Evolutionary conservation across 2,797 vertebrate species (phyloP).

Genomic region (Malurus leucopterus): DNA sequence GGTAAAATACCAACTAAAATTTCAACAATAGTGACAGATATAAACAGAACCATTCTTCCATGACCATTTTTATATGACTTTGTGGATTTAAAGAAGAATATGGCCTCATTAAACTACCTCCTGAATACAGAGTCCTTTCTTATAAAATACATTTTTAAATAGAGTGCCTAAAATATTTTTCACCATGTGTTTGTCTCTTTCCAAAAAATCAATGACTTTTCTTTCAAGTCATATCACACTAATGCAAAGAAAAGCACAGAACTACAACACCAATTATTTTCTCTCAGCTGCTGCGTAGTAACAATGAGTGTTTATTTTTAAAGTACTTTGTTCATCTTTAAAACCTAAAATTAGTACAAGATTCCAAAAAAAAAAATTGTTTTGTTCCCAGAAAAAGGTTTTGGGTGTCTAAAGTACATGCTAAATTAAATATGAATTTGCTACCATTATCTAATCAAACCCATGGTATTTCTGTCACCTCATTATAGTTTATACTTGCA

Average conservation of each 20-base stretch:
- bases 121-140: neutral
- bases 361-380: neutral
- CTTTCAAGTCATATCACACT: neutral
- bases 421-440: neutral
- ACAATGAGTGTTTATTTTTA: conserved; percentile 20
- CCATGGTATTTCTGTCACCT: neutral
- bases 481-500: neutral
- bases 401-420: neutral
- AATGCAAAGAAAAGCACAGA: neutral
- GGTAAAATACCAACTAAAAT: neutral
- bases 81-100: neutral
- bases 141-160: neutral
- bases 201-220: neutral
- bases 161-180: neutral
- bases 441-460: conserved; percentile 27
- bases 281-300: neutral
- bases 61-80: neutral
- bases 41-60: neutral
- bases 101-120: neutral
- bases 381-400: neutral
- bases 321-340: neutral
- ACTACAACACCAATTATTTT: neutral
- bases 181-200: neutral
- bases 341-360: conserved; percentile 1
- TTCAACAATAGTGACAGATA: neutral